These are phyloP conservation scores for Schlechtendalia chinensis DNA, from an alignment of 1,140 invertebrate species.

Conservation along the genomic window DNA sequence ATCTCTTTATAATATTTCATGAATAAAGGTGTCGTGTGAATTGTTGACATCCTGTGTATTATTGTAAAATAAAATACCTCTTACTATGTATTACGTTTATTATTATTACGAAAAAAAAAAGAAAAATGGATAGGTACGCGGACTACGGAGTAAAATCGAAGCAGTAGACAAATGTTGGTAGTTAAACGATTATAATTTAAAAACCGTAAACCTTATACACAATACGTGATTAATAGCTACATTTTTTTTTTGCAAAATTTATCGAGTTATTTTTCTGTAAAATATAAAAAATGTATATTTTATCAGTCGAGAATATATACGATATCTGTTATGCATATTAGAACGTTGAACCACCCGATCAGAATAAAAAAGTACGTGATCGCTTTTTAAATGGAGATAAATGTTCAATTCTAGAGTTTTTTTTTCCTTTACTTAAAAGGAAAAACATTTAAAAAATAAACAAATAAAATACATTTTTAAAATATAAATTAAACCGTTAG, in stretches of 20 bases:
- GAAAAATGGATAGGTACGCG: not conserved
- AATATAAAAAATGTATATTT: not conserved
- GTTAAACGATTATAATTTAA: slow-evolving; percentile 2
- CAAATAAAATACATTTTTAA: not conserved
- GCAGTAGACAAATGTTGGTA: not conserved
- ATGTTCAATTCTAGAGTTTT: not conserved
- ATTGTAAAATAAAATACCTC: too few relatives aligned
- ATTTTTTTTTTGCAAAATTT: not conserved
- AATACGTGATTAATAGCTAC: not conserved
- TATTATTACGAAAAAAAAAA: not conserved
- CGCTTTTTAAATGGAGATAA: not conserved
- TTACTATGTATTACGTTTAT: too few relatives aligned
- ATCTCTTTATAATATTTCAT: too few relatives aligned
- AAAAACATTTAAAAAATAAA: not conserved
- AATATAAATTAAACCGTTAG: not conserved
- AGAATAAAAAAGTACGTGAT: not conserved
- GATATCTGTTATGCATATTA: too few relatives aligned
- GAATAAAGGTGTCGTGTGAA: too few relatives aligned
- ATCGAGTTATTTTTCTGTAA: not conserved
- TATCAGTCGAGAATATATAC: not conserved
- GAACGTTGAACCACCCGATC: not conserved
- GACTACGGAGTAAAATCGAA: not conserved
- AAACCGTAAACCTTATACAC: not conserved
- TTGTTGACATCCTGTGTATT: too few relatives aligned
- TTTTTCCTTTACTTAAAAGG: not conserved